phyloP scores from a whole-genome alignment of 2,113 vertebrate genomes.

The Rousettus leschenaultii region DNA sequence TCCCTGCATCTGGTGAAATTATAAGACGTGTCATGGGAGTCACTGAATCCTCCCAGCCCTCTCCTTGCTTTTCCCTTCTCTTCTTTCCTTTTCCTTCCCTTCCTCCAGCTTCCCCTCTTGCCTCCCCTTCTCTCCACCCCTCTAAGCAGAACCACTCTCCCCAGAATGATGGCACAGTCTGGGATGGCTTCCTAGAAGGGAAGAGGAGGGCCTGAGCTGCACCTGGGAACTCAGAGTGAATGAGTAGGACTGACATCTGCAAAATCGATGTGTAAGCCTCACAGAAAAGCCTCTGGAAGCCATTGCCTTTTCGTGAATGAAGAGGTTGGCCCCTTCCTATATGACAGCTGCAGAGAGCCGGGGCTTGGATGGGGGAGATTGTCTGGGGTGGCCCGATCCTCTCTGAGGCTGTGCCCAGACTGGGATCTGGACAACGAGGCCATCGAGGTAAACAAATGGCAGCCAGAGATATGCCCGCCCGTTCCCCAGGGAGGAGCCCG shows the following conservation, averaged over 20 bases:
- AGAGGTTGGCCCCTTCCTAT: neutral
- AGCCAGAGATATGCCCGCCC: neutral
- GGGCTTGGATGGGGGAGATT: neutral
- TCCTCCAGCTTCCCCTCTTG: neutral
- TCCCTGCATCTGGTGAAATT: too few species aligned
- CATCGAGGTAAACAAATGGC: rapidly evolving
- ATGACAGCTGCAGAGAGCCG: neutral
- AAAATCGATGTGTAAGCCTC: neutral
- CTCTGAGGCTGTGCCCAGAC: neutral
- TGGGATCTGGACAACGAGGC: neutral
- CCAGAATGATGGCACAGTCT: neutral
- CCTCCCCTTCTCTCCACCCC: neutral
- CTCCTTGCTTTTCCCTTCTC: neutral
- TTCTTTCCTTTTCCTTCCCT: neutral
- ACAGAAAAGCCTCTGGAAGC: neutral
- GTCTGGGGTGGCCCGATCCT: neutral
- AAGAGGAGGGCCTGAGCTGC: neutral
- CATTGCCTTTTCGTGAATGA: neutral
- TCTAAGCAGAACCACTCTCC: neutral
- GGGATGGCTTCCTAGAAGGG: conserved; percentile 10
- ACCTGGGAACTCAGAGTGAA: neutral
- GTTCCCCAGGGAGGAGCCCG: neutral
- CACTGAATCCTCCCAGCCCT: neutral
- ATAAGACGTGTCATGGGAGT: rapidly evolving
- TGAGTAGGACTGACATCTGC: neutral